Base-by-base conservation (phyloP, 2,888 invertebrate species). In the Ctena decussata region DNA sequence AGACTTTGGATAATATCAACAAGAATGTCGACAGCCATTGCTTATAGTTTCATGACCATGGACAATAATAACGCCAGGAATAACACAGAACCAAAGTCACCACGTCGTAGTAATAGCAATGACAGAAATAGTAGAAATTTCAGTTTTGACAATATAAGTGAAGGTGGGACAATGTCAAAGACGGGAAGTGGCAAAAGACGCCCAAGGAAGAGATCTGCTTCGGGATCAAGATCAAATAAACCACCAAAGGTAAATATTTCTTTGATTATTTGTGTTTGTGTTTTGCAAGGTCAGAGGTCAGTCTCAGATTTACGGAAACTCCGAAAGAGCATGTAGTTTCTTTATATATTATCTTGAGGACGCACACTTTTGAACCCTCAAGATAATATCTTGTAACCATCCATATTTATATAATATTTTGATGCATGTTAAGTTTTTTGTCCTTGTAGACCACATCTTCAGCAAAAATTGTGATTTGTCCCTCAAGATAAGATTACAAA, bases 1-100 rank as follows among this genome's bases (percentile, higher is more conserved):
- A 84, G 53, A 70, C 30, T 81, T 60, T 88, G 88, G 85, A 73
- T 80, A 15, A 70, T 84, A 27, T 75, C 83, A 21, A 37, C 35
- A 60, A 85, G 79, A 81, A 88, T 88, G 88, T 79, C 88, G 44
- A 88, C 88, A 6, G 88, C 88, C n/a, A 88, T 88, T 15, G 88
- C 88, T 24, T 88, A 88, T 57, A 88, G 88, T 41, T 88, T 85
- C 37, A 88, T 88, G 88, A 81, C 78, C 27, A 84, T 88, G 83
- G 84, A 85, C 44, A 78, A 79, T 57, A 44, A 71, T 6, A 74
- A 78, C 24, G 69, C 35, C 21, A 35, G 78, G 6, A 44, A 65
- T 32, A 53, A 60, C 11, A 24, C 2, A 2, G 27, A 41, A 21
- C 72, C 41, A 18, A 5, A 30, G 18, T 41, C 72, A 8, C 46